Percentiles rank a stretch among this genome's conserved stretches.
These are phyloP conservation scores for Rhinichthys osculus DNA, from an alignment of 2,797 vertebrate genomes.

Conservation along the genomic window DNA sequence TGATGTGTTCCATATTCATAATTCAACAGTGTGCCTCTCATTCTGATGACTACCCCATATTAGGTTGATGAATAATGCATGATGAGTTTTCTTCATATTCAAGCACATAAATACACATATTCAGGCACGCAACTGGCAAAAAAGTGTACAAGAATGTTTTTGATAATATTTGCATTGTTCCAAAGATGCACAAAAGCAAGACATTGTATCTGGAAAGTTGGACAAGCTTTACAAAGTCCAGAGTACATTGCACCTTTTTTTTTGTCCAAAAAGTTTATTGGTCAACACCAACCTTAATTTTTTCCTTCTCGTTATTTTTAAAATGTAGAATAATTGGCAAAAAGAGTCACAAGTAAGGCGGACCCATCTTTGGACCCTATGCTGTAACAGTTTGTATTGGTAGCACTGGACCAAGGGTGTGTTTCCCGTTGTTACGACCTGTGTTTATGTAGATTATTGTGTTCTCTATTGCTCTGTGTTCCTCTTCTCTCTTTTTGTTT, in stretches of 20 bases:
- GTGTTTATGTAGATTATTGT: too few relatives aligned
- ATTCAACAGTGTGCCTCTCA: slow-evolving; percentile 56
- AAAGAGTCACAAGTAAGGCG: background rate
- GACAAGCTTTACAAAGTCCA: background rate
- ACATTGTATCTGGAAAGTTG: background rate
- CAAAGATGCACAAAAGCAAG: background rate
- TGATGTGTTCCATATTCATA: slow-evolving; percentile 55
- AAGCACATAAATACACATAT: slow-evolving; percentile 24
- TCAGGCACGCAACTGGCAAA: background rate
- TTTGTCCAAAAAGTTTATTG: background rate
- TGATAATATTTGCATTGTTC: slow-evolving; percentile 18
- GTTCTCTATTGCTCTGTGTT: too few relatives aligned
- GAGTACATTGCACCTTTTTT: background rate
- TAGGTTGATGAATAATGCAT: slow-evolving; percentile 55
- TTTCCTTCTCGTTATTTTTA: background rate
- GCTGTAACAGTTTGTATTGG: slow-evolving; percentile 10
- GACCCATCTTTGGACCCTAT: background rate
- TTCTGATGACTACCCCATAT: slow-evolving; percentile 50
- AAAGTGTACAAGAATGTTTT: background rate
- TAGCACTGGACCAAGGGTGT: slow-evolving; percentile 1
- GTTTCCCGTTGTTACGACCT: too few relatives aligned
- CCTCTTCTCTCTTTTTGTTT: too few relatives aligned
- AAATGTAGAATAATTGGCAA: background rate
- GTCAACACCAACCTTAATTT: background rate
- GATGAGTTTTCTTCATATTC: slow-evolving; percentile 7